A percentile compares a stretch with the other conserved stretches of the same genome.
These are phyloP conservation scores for Synergus itoensis DNA, from an alignment of 2,888 invertebrate genomes.

Conservation along the genomic window DNA sequence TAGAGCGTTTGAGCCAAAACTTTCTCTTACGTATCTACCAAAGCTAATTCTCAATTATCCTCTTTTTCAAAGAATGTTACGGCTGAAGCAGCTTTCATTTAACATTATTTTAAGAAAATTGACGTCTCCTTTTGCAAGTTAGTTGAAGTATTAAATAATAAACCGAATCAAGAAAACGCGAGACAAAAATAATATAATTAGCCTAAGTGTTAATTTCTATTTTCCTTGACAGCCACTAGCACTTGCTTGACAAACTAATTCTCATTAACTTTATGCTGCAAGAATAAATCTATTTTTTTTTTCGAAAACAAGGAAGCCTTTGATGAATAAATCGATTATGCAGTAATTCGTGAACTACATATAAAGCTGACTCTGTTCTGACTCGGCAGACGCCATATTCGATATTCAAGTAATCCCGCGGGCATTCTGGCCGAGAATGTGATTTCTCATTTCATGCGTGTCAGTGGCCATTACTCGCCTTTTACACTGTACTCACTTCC, in stretches of 20 bases:
- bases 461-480: constrained; percentile 12
- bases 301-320: not conserved
- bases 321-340: not conserved
- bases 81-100: not conserved
- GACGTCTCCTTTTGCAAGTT: no score
- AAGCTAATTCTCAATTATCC: not conserved
- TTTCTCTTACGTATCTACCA: not conserved
- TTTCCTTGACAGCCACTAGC: no score
- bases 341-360: not conserved
- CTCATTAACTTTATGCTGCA: not conserved
- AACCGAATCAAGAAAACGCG: no score
- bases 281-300: not conserved
- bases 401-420: constrained; percentile 22
- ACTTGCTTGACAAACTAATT: not conserved
- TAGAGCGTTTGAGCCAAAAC: not conserved
- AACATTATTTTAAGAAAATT: no score
- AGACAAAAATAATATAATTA: no score
- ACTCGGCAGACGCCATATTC: constrained; percentile 10
- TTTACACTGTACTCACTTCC: not conserved
- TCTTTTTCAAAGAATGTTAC: not conserved
- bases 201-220: no score
- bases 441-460: constrained; percentile 30
- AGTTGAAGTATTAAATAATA: no score
- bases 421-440: not conserved
- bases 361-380: not conserved